Percentiles rank a stretch among this genome's conserved stretches.
Evolutionary conservation across 2,888 invertebrate genomes (phyloP).

Genomic region (Brachyptera risi): DNA sequence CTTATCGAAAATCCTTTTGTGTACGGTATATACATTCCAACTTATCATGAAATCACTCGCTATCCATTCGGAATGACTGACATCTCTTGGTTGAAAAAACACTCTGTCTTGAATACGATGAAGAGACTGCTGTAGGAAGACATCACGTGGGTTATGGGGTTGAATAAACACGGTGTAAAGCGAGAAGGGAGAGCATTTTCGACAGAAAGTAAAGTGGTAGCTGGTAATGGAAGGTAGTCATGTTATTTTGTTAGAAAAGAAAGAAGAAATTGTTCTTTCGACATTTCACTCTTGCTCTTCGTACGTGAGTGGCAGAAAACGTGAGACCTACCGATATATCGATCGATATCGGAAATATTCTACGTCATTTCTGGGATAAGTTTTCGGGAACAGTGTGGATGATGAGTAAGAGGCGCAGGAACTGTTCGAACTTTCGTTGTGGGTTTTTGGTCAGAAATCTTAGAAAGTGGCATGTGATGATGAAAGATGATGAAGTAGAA

Average conservation of each 20-base stretch:
- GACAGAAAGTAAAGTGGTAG: constrained; percentile 2
- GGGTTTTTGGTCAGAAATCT: neutral
- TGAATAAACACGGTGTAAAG: constrained; percentile 14
- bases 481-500: constrained; percentile 29
- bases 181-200: neutral
- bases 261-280: constrained; percentile 5
- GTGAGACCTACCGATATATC: constrained; percentile 1
- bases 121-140: no score
- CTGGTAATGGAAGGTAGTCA: constrained; percentile 15
- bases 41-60: neutral
- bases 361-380: no score
- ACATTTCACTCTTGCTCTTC: no score
- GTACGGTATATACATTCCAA: no score
- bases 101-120: no score
- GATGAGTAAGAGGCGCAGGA: no score
- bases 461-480: constrained; percentile 20
- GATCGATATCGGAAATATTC: neutral
- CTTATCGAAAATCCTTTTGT: no score
- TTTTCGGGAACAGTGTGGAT: no score
- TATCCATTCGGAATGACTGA: neutral
- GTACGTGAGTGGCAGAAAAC: neutral
- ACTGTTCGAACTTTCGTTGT: neutral
- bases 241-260: constrained; percentile 11
- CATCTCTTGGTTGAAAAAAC: constrained; percentile 6
- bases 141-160: no score